Base-by-base conservation (phyloP, 2,113 vertebrate genomes). In the Ameiurus melas region DNA sequence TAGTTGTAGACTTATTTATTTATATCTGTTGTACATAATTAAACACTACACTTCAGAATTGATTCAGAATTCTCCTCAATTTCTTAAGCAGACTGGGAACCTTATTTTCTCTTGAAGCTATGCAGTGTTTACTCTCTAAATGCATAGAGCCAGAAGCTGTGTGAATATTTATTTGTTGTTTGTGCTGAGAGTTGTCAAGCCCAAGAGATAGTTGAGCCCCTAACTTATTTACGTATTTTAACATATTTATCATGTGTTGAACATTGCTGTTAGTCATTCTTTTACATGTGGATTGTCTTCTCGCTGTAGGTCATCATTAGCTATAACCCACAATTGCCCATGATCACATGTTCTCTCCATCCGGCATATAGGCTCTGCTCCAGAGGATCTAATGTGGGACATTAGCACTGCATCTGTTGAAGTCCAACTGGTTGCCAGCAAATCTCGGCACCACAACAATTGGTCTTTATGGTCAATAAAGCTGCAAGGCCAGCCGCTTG, bases 321-420 rank as follows among this genome's bases (percentile, higher is more conserved):
- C 58, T 85, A 77, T 86, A 66, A 36, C 30, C 17, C 30, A 53
- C 66, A 12, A 39, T 70, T 64, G 14, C 13, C 16, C 36, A 55
- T 2, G 30, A 77, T 90, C 68, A 68, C 55, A 77, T 77, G 81
- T n/a, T 66, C 89, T 77, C 53, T 68, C 58, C 51, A 33, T 86
- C 68, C 86, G 84, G 68, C 77, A 71, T 85, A 62, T 36, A 43
- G 80, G 62, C 88, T 43, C 83, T 86, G 87, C 86, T 88, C 83
- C 86, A 89, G 88, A 84, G 89, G 81, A 68, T 62, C 64, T 93
- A 92, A 93, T 91, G 89, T 88, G 85, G 64, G 70, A 90, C 89
- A 91, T 93, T 90, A 91, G 85, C 66, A 83, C 84, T 84, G 92
- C 92, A 91, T 93, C 91, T 92, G 91, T 89, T 90, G 87, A 90